Conservation (phyloP, 37 sponge, comb jelly and placozoan genomes). For the Dysidea cf. avara region DNA sequence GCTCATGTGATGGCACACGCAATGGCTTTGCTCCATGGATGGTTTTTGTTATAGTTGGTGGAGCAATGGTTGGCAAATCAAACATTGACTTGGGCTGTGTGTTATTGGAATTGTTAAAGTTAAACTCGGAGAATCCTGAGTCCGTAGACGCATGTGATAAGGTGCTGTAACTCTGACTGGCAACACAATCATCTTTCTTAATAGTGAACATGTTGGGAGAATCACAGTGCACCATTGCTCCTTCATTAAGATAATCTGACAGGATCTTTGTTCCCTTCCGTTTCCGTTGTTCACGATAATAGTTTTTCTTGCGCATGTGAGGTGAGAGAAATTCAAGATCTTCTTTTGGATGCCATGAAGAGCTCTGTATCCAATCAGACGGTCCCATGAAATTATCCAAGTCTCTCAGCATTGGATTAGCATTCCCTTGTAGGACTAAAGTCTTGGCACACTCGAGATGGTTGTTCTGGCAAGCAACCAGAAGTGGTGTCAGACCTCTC, state of each 20-base stretch:
- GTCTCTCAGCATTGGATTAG: conserved; percentile 69
- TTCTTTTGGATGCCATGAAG: conserved; percentile 1
- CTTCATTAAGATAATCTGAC: conserved; percentile 41
- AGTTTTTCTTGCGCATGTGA: conserved; percentile 20
- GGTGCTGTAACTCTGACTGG: neutral
- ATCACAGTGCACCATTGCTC: neutral
- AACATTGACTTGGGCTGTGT: conserved; percentile 35
- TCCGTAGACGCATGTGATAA: neutral
- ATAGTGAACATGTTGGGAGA: conserved; percentile 48
- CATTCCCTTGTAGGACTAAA: conserved; percentile 61
- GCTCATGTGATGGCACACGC: neutral
- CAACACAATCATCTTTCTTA: neutral
- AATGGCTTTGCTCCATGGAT: neutral
- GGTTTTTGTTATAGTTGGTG: neutral
- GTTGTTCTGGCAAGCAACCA: conserved; percentile 54
- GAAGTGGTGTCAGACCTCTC: conserved; percentile 74
- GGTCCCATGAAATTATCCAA: conserved; percentile 78
- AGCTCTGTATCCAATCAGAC: conserved; percentile 58
- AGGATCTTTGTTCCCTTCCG: conserved; percentile 58
- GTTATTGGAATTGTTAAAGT: too few species aligned
- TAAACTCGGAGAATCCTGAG: too few species aligned
- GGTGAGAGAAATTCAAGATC: conserved; percentile 57
- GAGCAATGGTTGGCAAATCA: conserved; percentile 3
- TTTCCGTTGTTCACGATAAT: conserved; percentile 23
- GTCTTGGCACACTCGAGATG: conserved; percentile 49